Evolutionary conservation across 53 echinoderm and acorn worm species (phyloP).

Genomic region (Henricia sp.): DNA sequence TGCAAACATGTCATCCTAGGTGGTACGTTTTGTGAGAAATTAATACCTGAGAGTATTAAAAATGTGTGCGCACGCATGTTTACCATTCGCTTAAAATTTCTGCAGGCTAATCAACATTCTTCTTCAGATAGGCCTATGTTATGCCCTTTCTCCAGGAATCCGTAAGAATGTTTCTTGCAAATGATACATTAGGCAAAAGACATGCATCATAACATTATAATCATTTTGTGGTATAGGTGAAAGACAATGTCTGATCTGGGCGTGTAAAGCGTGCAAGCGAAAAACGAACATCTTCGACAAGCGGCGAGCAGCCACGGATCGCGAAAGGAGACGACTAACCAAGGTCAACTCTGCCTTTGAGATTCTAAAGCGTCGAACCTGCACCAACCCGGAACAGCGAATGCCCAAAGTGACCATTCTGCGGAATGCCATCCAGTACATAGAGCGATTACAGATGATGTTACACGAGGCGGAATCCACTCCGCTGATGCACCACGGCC

Average conservation of each 20-base stretch:
- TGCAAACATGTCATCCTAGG: too few relatives aligned
- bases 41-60: too few relatives aligned
- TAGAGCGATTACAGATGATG: constrained; percentile 88
- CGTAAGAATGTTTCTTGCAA: too few relatives aligned
- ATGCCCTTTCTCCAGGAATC: too few relatives aligned
- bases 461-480: constrained; percentile 82
- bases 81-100: too few relatives aligned
- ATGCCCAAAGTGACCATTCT: constrained; percentile 89
- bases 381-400: constrained; percentile 83
- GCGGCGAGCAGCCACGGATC: constrained; percentile 87
- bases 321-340: constrained; percentile 85
- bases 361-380: constrained; percentile 81
- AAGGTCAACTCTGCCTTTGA: constrained; percentile 95
- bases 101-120: too few relatives aligned
- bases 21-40: too few relatives aligned
- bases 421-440: constrained; percentile 91
- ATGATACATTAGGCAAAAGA: too few relatives aligned
- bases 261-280: constrained; percentile 85
- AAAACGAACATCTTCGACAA: constrained; percentile 83
- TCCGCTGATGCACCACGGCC: constrained; percentile 61
- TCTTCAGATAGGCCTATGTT: too few relatives aligned
- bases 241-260: constrained; percentile 89
- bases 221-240: constrained; percentile 21
- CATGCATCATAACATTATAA: too few relatives aligned
- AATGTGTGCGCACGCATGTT: too few relatives aligned